Evolutionary conservation across 2,888 invertebrate genomes (phyloP), one percentile per base, ranked within the genome.

Genomic region (Rotaria macrura): DNA sequence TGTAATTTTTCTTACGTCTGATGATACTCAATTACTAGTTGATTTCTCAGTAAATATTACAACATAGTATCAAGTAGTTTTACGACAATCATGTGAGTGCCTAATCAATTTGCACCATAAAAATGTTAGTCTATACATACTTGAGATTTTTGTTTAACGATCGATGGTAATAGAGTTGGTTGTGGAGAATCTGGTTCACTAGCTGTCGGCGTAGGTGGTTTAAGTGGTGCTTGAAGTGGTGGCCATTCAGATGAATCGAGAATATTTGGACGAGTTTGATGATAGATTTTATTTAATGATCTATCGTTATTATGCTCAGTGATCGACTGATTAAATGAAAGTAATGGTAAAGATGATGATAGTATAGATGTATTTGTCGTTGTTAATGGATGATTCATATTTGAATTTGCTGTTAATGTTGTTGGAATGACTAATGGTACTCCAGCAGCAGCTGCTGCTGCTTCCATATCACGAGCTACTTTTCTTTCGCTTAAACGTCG

Each of bases 401-500:
- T 25, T 12, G 43, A 43, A 43, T 40, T 79, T 0, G 43, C 43
- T n/a, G 34, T 43, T 43, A 43, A 79, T 43, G 79, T 79, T 43
- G 79, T 79, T n/a, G 79, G 79, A 79, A 79, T 43, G 65, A 34
- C 34, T 65, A 65, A 34, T 65, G 65, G 17, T 9, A 43, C 20
- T 40, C 43, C 40, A 25, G 79, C 40, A 43, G 79, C 43, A 14
- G 34, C 43, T 2, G 43, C 43, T n/a, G 79, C 79, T 84, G 84
- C 84, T 57, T 84, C 84, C 52, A 55, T 84, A 40, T 84, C 55
- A 12, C 55, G 38, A 7, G 84, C 84, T 49, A 84, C 84, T 57
- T 84, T 84, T 57, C 84, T 9, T 84, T 84, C 84, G 29, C 84
- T 84, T 90, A 88, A 40, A 89, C 89, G 84, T 89, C 90, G 83